Conservation (phyloP, 2,888 invertebrate genomes). For the Eristalis tenax region DNA sequence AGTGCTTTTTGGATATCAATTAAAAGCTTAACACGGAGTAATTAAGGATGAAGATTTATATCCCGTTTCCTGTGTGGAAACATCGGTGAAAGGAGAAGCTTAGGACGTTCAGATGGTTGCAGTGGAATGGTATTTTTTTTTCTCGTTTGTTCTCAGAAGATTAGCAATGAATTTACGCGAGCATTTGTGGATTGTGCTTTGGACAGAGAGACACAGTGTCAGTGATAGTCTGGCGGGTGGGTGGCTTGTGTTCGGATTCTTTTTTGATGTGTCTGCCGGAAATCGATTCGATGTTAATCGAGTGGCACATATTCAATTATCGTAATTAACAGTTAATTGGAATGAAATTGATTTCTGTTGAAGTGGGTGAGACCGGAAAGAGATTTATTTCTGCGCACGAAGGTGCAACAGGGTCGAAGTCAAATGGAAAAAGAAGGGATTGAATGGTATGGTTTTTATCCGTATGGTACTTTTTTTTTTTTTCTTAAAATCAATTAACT, state of each 20-base stretch:
- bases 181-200: conserved; percentile 22
- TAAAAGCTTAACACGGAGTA: conserved; percentile 72
- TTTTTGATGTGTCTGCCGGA: conserved; percentile 36
- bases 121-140: neutral
- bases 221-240: neutral
- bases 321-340: conserved; percentile 67
- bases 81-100: conserved; percentile 47
- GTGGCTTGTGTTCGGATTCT: neutral
- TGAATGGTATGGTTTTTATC: no score
- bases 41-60: conserved; percentile 70
- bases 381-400: neutral
- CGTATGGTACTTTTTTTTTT: no score
- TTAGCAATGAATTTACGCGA: conserved; percentile 60
- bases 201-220: neutral
- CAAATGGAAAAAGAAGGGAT: neutral
- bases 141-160: conserved; percentile 26
- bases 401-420: neutral
- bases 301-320: conserved; percentile 69
- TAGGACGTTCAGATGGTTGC: conserved; percentile 59
- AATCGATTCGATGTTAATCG: conserved; percentile 67
- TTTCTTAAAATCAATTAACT: no score
- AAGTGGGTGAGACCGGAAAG: neutral
- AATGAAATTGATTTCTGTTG: conserved; percentile 64
- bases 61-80: conserved; percentile 43
- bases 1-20: conserved; percentile 69